These are phyloP conservation scores for Dasysyrphus tricinctus DNA, from an alignment of 2,888 invertebrate genomes.

Conservation along the genomic window DNA sequence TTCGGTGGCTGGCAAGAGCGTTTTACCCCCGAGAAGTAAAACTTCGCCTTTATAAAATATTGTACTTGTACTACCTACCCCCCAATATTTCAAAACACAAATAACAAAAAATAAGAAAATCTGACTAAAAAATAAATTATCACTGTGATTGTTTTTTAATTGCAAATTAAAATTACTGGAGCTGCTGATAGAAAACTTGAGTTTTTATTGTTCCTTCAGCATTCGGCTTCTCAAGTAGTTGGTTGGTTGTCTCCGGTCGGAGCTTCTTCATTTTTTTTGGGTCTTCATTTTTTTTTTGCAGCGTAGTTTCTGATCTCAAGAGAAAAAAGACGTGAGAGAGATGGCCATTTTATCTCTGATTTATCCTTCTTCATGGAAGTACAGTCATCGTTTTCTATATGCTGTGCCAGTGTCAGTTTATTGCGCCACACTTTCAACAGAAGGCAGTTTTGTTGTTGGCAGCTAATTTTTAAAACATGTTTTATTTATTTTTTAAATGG, in stretches of 20 bases:
- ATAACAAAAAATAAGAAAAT: slow-evolving; percentile 78
- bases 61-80: slow-evolving; percentile 65
- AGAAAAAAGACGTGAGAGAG: slow-evolving; percentile 26
- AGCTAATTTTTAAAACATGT: neutral
- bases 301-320: slow-evolving; percentile 18
- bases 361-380: slow-evolving; percentile 57
- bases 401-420: neutral
- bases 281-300: slow-evolving; percentile 24
- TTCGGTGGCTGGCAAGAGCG: slow-evolving; percentile 72
- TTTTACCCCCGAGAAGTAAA: slow-evolving; percentile 75
- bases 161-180: slow-evolving; percentile 83
- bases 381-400: slow-evolving; percentile 61
- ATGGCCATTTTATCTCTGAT: slow-evolving; percentile 35
- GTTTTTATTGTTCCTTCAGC: slow-evolving; percentile 70
- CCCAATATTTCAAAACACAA: slow-evolving; percentile 68
- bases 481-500: neutral
- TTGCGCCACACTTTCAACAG: slow-evolving; percentile 18
- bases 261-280: slow-evolving; percentile 21
- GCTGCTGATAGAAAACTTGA: slow-evolving; percentile 82
- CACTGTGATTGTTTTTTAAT: slow-evolving; percentile 84
- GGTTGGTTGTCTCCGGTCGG: neutral
- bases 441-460: slow-evolving; percentile 37
- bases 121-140: slow-evolving; percentile 79
- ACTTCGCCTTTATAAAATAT: slow-evolving; percentile 74
- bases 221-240: neutral